These are phyloP conservation scores for Zaprionus gabonicus DNA, from an alignment of 1,140 invertebrate species.

Conservation along the genomic window DNA sequence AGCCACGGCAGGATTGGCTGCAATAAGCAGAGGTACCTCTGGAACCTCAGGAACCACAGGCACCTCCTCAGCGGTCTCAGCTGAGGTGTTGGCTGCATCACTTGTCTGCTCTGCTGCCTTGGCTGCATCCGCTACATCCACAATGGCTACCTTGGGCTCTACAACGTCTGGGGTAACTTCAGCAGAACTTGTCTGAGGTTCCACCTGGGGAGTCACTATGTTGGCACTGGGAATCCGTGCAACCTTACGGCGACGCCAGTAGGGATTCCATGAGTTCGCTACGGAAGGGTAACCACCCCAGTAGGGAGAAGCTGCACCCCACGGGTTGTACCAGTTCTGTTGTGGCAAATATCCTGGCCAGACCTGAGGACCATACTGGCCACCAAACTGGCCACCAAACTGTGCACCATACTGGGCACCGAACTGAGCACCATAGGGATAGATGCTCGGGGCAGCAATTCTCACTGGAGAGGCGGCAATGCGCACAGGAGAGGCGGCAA, in stretches of 20 bases:
- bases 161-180: background rate
- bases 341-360: conserved; percentile 19
- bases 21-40: background rate
- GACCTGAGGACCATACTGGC: conserved; percentile 5
- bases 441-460: background rate
- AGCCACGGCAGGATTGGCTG: background rate
- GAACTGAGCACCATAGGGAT: background rate
- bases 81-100: background rate
- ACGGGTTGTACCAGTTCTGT: conserved; percentile 10
- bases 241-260: conserved; percentile 9
- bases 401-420: background rate
- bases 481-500: background rate
- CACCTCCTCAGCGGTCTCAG: background rate
- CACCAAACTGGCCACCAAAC: background rate
- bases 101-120: background rate
- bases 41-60: background rate
- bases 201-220: background rate
- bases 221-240: background rate
- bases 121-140: background rate
- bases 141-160: background rate
- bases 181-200: background rate
- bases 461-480: too few species aligned
- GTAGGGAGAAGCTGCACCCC: conserved; percentile 1
- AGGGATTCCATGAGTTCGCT: background rate
- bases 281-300: conserved; percentile 27